Evolutionary conservation across 2,797 vertebrate genomes (phyloP).

Genomic region (Sus cebifrons): DNA sequence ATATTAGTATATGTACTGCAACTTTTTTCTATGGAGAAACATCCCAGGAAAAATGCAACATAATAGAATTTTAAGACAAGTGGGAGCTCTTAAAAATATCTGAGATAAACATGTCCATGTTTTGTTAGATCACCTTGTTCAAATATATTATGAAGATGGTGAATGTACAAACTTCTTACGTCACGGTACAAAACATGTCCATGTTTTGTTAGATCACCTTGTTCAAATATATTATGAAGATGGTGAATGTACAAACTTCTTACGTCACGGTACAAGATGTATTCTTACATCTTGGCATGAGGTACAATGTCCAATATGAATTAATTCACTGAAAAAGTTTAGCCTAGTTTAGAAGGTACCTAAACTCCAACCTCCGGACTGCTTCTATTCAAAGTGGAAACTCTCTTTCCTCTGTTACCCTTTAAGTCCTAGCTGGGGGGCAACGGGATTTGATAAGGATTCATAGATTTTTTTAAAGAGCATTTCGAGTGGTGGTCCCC

Average conservation of each 20-base stretch:
- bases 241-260: background rate
- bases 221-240: conserved; percentile 28
- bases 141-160: conserved; percentile 2
- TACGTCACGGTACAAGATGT: background rate
- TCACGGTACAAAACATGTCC: background rate
- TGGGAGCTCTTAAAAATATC: background rate
- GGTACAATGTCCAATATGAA: background rate
- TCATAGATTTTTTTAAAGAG: background rate
- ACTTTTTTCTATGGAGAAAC: background rate
- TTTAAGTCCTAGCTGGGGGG: background rate
- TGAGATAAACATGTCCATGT: background rate
- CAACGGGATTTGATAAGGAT: conserved; percentile 25
- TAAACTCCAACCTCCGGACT: background rate
- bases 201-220: background rate
- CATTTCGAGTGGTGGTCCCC: background rate
- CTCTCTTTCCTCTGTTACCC: background rate
- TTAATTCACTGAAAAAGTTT: conserved; percentile 13
- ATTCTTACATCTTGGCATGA: background rate
- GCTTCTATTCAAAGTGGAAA: conserved; percentile 10
- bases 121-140: conserved; percentile 2
- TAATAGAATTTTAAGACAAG: conserved; percentile 9
- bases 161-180: background rate
- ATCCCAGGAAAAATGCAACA: background rate
- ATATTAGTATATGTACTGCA: background rate
- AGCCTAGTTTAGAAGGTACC: background rate